Conservation (phyloP, 37 sponge, comb jelly and placozoan species). For the Geodia barretti region DNA sequence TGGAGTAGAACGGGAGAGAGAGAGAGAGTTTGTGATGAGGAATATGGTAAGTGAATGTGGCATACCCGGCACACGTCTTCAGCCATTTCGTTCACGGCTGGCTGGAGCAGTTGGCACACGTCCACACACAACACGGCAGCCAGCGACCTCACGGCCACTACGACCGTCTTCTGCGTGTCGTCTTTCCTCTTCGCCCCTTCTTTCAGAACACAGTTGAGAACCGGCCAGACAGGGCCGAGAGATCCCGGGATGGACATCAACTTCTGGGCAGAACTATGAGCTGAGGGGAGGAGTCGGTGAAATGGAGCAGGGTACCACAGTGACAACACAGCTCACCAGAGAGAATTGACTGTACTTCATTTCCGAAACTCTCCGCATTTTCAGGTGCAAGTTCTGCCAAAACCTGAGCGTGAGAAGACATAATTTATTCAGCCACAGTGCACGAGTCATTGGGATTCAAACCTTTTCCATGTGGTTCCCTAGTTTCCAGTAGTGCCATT, state of each 20-base stretch:
- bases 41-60: background rate
- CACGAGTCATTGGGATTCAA: background rate
- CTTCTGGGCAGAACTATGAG: background rate
- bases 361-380: background rate
- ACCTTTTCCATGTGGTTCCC: background rate
- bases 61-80: background rate
- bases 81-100: background rate
- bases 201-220: background rate
- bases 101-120: background rate
- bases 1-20: background rate
- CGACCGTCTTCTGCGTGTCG: background rate
- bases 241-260: background rate
- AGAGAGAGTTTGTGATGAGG: background rate
- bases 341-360: background rate
- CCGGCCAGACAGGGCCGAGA: background rate
- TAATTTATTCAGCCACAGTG: no score
- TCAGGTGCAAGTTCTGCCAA: background rate
- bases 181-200: background rate
- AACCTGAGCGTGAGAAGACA: no score
- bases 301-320: no score
- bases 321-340: no score
- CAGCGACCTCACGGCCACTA: background rate
- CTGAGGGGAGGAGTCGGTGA: no score
- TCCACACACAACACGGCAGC: background rate
- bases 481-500: background rate